phyloP scores from a whole-genome alignment of 1,140 invertebrate genomes.

The Contarinia nasturtii region DNA sequence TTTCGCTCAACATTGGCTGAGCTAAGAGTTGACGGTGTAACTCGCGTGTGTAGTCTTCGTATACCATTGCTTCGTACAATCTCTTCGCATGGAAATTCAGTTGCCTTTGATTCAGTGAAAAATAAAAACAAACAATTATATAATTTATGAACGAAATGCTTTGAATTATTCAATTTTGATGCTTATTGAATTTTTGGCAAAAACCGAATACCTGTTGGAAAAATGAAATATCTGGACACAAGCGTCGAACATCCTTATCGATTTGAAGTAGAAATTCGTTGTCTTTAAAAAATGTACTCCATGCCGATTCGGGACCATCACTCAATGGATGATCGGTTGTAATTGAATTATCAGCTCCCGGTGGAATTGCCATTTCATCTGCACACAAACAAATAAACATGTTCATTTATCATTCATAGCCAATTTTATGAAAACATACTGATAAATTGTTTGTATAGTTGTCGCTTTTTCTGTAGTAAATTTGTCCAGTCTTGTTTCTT shows the following conservation, averaged over 20 bases:
- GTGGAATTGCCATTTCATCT: conserved; percentile 69
- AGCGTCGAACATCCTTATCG: conserved; percentile 85
- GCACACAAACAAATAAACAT: conserved; percentile 12
- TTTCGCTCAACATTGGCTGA: conserved; percentile 75
- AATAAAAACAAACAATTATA: too few relatives aligned
- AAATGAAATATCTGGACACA: conserved; percentile 94
- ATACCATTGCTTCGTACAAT: conserved; percentile 53
- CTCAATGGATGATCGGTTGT: conserved; percentile 74
- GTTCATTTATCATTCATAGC: neutral
- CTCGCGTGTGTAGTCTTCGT: conserved; percentile 67
- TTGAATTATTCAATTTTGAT: too few relatives aligned
- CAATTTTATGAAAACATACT: conserved; percentile 33
- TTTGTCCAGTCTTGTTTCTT: conserved; percentile 40
- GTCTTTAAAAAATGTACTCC: conserved; percentile 82
- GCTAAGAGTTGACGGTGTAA: conserved; percentile 66
- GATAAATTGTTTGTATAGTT: conserved; percentile 68
- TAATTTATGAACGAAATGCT: neutral
- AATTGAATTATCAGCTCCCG: conserved; percentile 41
- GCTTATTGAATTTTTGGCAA: neutral
- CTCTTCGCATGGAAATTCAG: conserved; percentile 62
- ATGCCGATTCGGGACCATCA: conserved; percentile 80
- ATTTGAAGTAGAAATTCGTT: conserved; percentile 88
- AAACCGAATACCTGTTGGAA: conserved; percentile 54
- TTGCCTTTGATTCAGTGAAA: too few relatives aligned
- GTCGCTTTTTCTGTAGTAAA: conserved; percentile 45